Base-by-base conservation (phyloP, 2,888 invertebrate species). In the Margaritifera margaritifera region DNA sequence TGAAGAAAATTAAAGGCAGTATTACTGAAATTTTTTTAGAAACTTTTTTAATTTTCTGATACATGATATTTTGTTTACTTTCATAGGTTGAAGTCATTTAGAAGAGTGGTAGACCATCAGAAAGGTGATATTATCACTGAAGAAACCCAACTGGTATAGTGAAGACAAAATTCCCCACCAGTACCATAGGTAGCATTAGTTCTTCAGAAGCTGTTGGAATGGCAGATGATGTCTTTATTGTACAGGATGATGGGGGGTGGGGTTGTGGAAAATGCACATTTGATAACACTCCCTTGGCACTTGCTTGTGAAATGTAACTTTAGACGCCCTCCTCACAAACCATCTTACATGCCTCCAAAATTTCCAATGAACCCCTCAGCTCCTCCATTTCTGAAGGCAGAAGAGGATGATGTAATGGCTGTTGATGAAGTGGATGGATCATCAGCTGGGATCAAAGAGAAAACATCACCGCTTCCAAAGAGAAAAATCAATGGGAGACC, bases 251-350 rank as follows among this genome's bases (percentile, higher is more conserved):
- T 60, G 68, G 64, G 19, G 65, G 57, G 24, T 97, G 97, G 97
- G 93, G 94, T 19, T 97, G 97, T 88, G 92, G 93, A 75, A 95
- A 95, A 82, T 97, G 97, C 87, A 97, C 97, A 2, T 91, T 97
- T 69, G 92, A 95, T 24, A 97, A 97, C 90, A 93, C 94, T 27
- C 91, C 92, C 0, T 90, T 92, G 24, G 93, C 93, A 0, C 92
- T 93, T 71, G 93, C 94, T 0, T 97, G 97, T 88, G 94, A 94
- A 18, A 96, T 95, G 0, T 88, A 95, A 95, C 57, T 95, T 74
- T 53, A 67, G 66, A 42, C 62, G 69, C 24, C 66, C 68, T 5
- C 52, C 22, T 0, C 11, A 42, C 42, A 42, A 42, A 42, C 52
- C 68, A 18, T 59, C 60, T 51, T 27, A 63, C 25, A 60, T 42